phyloP scores from a whole-genome alignment of 2,797 vertebrate species.

The Microhierax caerulescens region DNA sequence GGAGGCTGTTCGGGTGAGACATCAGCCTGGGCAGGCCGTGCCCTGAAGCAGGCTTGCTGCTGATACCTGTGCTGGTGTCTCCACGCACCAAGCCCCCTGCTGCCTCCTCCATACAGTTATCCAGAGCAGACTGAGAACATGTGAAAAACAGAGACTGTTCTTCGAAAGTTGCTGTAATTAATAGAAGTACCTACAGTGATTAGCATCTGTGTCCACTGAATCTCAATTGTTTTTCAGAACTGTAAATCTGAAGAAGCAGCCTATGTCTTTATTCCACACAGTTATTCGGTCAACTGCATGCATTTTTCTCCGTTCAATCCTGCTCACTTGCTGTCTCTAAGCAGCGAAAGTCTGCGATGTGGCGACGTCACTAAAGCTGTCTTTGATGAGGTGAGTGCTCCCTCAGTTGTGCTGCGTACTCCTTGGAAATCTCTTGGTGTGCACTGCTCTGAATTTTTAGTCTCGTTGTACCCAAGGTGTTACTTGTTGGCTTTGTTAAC shows the following conservation, averaged over 20 bases:
- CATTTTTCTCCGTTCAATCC: slow-evolving; percentile 81
- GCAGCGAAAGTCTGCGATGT: slow-evolving; percentile 82
- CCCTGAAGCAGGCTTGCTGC: neutral
- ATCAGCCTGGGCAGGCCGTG: too few relatives aligned
- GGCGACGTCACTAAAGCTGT: slow-evolving; percentile 82
- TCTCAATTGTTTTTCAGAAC: slow-evolving; percentile 65
- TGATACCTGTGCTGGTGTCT: too few relatives aligned
- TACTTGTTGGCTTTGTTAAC: neutral
- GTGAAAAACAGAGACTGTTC: neutral
- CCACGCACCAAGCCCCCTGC: neutral
- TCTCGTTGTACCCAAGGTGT: rapidly evolving
- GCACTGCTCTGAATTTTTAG: rapidly evolving
- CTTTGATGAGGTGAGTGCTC: slow-evolving; percentile 85
- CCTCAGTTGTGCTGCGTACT: neutral
- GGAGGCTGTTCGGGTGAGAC: too few relatives aligned
- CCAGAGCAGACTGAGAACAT: neutral
- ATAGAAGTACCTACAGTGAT: rapidly evolving
- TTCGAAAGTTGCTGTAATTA: neutral
- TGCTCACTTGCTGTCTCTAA: slow-evolving; percentile 83
- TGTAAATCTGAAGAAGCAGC: slow-evolving; percentile 70
- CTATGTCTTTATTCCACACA: slow-evolving; percentile 80
- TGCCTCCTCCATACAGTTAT: neutral
- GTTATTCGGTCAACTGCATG: slow-evolving; percentile 74
- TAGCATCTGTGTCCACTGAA: rapidly evolving
- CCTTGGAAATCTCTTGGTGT: neutral